Conservation (phyloP, 2,888 invertebrate genomes). For the Plebejus argus region DNA sequence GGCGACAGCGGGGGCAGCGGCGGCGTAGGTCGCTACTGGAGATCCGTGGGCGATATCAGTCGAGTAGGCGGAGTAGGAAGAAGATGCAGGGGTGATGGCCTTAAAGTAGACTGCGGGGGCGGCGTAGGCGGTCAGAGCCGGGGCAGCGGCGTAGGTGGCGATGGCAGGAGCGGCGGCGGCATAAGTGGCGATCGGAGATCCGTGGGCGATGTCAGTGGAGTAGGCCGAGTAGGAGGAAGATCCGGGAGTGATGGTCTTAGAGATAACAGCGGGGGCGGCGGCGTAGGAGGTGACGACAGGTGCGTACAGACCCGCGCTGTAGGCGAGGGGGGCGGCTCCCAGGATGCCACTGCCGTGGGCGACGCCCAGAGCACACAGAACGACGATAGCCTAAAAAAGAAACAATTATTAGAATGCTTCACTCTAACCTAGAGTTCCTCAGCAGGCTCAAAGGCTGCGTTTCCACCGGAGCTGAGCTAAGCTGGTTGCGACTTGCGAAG, state of each 20-base stretch:
- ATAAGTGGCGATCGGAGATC: slow-evolving; percentile 40
- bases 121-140: slow-evolving; percentile 50
- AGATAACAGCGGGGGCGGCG: slow-evolving; percentile 52
- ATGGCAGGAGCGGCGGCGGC: slow-evolving; percentile 44
- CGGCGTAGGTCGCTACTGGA: slow-evolving; percentile 37
- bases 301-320: slow-evolving; percentile 36
- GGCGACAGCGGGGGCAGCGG: neutral
- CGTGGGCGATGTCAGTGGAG: slow-evolving; percentile 50
- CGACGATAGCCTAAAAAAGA: slow-evolving; percentile 71
- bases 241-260: slow-evolving; percentile 64
- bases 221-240: slow-evolving; percentile 50
- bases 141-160: neutral
- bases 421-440: neutral
- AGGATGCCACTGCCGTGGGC: slow-evolving; percentile 78
- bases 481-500: no score
- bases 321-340: slow-evolving; percentile 43
- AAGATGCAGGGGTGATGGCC: slow-evolving; percentile 33
- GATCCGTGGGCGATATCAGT: slow-evolving; percentile 47
- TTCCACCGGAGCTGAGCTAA: no score
- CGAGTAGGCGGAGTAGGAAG: slow-evolving; percentile 46
- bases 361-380: slow-evolving; percentile 81
- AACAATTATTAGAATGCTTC: neutral
- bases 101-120: slow-evolving; percentile 38
- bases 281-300: slow-evolving; percentile 51
- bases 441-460: no score